Evolutionary conservation across 2,888 invertebrate species (phyloP).

Genomic region (Philereme vetulata): DNA sequence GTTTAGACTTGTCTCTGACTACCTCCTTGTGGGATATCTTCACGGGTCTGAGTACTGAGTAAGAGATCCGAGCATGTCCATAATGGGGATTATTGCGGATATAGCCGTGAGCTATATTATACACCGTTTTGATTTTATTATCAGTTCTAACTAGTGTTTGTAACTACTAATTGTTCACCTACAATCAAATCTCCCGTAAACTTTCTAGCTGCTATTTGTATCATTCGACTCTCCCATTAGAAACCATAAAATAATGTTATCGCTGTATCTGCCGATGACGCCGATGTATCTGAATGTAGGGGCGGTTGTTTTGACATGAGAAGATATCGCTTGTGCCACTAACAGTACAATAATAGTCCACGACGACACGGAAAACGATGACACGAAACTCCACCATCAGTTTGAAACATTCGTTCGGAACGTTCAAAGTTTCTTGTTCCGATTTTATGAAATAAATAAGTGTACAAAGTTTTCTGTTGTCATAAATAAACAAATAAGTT

Average conservation of each 20-base stretch:
- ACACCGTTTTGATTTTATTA: no score
- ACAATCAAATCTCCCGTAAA: no score
- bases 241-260: slow-evolving; percentile 21
- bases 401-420: slow-evolving; percentile 56
- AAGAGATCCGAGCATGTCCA: no score
- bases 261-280: slow-evolving; percentile 16
- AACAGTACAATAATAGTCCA: slow-evolving; percentile 40
- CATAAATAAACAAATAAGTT: background rate
- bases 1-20: no score
- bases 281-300: slow-evolving; percentile 35
- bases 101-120: no score
- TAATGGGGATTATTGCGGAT: no score
- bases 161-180: no score
- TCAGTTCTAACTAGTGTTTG: no score
- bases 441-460: slow-evolving; percentile 17
- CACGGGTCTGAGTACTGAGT: no score
- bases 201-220: no score
- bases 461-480: slow-evolving; percentile 1
- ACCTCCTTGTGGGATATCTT: no score
- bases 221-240: background rate
- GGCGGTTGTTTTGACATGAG: slow-evolving; percentile 37
- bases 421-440: slow-evolving; percentile 36
- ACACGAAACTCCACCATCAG: slow-evolving; percentile 60
- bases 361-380: slow-evolving; percentile 45
- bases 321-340: slow-evolving; percentile 43